These are phyloP conservation scores for Piezodorus guildinii DNA, from an alignment of 1,140 invertebrate species.

Conservation along the genomic window DNA sequence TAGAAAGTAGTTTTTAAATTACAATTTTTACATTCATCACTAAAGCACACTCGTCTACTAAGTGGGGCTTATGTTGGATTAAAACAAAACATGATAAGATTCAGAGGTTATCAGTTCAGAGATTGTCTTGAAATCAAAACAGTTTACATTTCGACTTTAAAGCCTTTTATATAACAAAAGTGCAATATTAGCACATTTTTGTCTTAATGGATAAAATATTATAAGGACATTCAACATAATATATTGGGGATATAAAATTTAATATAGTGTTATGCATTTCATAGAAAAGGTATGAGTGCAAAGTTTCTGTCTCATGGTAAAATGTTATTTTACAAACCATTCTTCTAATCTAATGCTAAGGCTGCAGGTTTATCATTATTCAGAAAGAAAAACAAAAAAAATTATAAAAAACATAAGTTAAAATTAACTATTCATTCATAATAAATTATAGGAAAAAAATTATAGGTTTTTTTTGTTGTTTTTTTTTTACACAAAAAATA, in stretches of 20 bases:
- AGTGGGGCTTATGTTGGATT: neutral
- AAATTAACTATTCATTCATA: neutral
- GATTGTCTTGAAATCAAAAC: constrained; percentile 1
- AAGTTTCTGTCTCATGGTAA: neutral
- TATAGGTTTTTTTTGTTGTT: neutral
- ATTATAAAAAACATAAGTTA: neutral
- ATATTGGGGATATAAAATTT: no score
- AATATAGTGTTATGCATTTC: no score
- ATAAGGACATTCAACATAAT: no score
- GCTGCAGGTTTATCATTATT: neutral
- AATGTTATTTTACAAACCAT: no score
- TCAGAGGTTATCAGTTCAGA: neutral
- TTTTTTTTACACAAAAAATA: no score
- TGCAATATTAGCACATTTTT: no score
- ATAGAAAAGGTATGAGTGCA: neutral
- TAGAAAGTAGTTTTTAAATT: constrained; percentile 14
- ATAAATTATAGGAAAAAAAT: neutral
- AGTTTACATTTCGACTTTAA: neutral
- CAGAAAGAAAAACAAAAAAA: neutral
- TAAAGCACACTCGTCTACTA: constrained; percentile 5
- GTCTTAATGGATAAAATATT: no score
- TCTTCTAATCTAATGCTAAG: constrained; percentile 4
- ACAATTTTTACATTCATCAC: neutral
- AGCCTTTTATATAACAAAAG: no score
- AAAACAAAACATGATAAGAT: neutral